Conservation (phyloP, 2,113 vertebrate species). For the Tylochromis polylepis region DNA sequence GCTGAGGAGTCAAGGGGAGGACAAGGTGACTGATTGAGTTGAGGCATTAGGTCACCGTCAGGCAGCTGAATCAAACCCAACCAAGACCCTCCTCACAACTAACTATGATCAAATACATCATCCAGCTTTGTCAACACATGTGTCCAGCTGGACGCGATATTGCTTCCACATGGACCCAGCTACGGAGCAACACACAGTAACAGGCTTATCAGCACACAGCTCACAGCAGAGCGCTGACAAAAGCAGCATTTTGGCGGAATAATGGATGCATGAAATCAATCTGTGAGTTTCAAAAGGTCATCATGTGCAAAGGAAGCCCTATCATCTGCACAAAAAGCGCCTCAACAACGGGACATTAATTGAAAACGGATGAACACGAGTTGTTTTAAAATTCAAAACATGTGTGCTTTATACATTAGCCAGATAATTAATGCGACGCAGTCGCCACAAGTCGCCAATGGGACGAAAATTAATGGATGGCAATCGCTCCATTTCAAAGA, state of each 20-base stretch:
- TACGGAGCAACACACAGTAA: constrained; percentile 35
- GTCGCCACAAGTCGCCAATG: constrained; percentile 43
- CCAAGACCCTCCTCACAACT: constrained; percentile 49
- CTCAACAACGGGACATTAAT: constrained; percentile 52
- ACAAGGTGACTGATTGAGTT: constrained; percentile 73
- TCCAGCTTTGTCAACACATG: constrained; percentile 63
- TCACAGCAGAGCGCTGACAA: constrained; percentile 44
- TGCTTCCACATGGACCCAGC: constrained; percentile 54
- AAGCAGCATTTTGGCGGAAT: constrained; percentile 46
- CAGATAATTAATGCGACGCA: constrained; percentile 53
- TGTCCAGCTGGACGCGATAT: constrained; percentile 61
- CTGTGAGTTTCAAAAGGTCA: constrained; percentile 64
- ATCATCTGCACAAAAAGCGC: constrained; percentile 39
- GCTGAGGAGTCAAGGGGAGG: constrained; percentile 75
- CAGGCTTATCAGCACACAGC: constrained; percentile 52
- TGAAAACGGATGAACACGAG: constrained; percentile 54
- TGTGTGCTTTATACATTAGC: constrained; percentile 49
- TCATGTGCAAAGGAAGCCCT: constrained; percentile 50
- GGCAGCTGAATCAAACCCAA: constrained; percentile 64
- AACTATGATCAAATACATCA: constrained; percentile 69
- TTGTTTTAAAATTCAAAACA: constrained; percentile 59
- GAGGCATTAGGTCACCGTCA: constrained; percentile 68
- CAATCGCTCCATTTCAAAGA: constrained; percentile 51
- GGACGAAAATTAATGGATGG: constrained; percentile 61
- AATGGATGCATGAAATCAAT: constrained; percentile 69